A percentile compares a stretch with the other conserved stretches of the same genome.
Evolutionary conservation across 2,888 invertebrate genomes (phyloP).

Genomic region (Lymantria dispar): DNA sequence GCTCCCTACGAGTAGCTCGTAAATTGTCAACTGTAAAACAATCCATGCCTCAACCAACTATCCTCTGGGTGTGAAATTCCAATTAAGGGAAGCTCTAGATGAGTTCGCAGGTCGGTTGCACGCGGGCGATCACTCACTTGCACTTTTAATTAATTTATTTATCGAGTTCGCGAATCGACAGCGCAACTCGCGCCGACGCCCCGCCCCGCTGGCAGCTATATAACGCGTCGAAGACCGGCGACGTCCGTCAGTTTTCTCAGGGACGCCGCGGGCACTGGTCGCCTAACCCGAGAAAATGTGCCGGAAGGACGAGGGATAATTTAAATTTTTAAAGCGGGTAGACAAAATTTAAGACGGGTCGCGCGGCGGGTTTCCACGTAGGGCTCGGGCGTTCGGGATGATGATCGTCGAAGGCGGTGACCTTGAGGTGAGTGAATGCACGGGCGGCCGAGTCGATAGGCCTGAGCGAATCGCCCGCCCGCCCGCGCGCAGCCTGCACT

Average conservation of each 20-base stretch:
- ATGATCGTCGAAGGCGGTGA: conserved; percentile 45
- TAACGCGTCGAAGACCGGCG: conserved; percentile 58
- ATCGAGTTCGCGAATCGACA: conserved; percentile 80
- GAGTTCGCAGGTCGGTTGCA: conserved; percentile 68
- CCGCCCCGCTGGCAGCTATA: conserved; percentile 72
- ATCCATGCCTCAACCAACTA: conserved; percentile 52
- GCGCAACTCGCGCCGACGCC: conserved; percentile 77
- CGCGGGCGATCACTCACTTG: conserved; percentile 79
- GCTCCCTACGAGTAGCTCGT: conserved; percentile 35
- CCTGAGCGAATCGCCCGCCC: conserved; percentile 41
- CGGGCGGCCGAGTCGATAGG: conserved; percentile 62
- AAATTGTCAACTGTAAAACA: conserved; percentile 53
- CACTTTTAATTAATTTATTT: conserved; percentile 84
- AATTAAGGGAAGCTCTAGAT: conserved; percentile 70
- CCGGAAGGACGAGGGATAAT: conserved; percentile 67
- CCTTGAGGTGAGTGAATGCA: conserved; percentile 75
- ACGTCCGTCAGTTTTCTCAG: conserved; percentile 77
- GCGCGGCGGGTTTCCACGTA: conserved; percentile 50
- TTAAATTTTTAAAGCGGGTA: conserved; percentile 53
- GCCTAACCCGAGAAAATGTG: conserved; percentile 56
- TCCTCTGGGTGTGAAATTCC: conserved; percentile 63
- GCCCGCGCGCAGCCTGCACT: conserved; percentile 70
- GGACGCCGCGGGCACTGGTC: conserved; percentile 62
- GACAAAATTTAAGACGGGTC: conserved; percentile 52
- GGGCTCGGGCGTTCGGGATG: conserved; percentile 48